Conservation (phyloP, 2,888 invertebrate species). For the Monopis laevigella region DNA sequence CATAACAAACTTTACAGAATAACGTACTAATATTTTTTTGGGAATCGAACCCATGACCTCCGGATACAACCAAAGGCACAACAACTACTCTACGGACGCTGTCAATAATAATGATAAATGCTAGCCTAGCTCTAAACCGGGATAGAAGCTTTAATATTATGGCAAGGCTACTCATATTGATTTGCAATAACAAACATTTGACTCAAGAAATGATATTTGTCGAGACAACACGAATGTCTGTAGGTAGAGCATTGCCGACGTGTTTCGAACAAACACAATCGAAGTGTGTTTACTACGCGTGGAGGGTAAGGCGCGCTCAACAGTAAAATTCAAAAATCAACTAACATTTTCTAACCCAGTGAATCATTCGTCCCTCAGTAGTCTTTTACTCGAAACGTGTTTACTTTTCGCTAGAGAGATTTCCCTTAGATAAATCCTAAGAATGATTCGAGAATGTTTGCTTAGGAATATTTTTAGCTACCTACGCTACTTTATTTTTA, state of each 20-base stretch:
- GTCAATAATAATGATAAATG: too few relatives aligned
- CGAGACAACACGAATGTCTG: slow-evolving; percentile 6
- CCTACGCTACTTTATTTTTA: slow-evolving; percentile 24
- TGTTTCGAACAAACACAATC: slow-evolving; percentile 30
- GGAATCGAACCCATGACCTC: too few relatives aligned
- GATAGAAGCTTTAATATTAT: too few relatives aligned
- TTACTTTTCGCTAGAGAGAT: slow-evolving; percentile 48
- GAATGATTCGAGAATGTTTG: slow-evolving; percentile 58
- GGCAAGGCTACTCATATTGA: background rate
- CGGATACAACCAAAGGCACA: too few relatives aligned
- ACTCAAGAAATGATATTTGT: slow-evolving; percentile 7
- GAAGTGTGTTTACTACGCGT: slow-evolving; percentile 20
- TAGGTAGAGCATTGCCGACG: background rate
- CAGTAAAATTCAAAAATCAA: slow-evolving; percentile 65
- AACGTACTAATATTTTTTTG: too few relatives aligned
- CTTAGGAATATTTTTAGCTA: slow-evolving; percentile 42
- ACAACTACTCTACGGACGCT: too few relatives aligned
- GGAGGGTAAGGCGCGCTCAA: slow-evolving; percentile 37
- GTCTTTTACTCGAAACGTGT: slow-evolving; percentile 48
- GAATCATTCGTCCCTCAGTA: slow-evolving; percentile 50
- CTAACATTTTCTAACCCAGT: slow-evolving; percentile 61
- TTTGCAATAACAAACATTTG: slow-evolving; percentile 1
- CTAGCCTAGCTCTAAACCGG: too few relatives aligned
- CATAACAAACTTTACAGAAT: too few relatives aligned
- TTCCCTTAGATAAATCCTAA: slow-evolving; percentile 50